Conservation (phyloP, 2,113 vertebrate genomes). For the Nothobranchius kuhntae region DNA sequence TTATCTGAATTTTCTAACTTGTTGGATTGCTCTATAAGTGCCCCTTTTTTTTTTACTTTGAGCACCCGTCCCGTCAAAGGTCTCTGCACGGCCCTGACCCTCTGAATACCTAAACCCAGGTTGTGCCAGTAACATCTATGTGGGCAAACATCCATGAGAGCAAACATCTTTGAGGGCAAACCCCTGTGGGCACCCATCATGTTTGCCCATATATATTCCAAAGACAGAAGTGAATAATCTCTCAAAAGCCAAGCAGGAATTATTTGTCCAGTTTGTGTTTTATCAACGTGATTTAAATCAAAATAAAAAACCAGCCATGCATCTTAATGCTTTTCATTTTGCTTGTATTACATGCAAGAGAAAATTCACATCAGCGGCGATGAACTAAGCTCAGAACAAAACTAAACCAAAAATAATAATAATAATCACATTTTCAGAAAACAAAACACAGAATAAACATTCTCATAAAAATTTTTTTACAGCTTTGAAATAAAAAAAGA, state of each 20-base stretch:
- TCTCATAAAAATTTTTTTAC: slow-evolving; percentile 17
- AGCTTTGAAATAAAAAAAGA: slow-evolving; percentile 32
- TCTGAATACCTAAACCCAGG: too few relatives aligned
- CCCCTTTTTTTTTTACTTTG: too few relatives aligned
- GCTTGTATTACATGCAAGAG: slow-evolving; percentile 12
- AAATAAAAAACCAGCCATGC: neutral
- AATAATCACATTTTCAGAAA: slow-evolving; percentile 41
- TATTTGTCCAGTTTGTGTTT: neutral
- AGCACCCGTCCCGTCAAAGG: too few relatives aligned
- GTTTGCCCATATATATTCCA: too few relatives aligned
- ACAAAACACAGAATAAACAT: slow-evolving; percentile 63
- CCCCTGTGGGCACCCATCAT: too few relatives aligned
- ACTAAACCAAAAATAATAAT: neutral
- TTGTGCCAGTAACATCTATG: too few relatives aligned
- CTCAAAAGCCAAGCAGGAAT: neutral
- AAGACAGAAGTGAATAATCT: too few relatives aligned
- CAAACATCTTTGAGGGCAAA: too few relatives aligned
- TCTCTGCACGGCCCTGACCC: too few relatives aligned
- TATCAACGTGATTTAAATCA: neutral
- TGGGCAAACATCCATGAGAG: too few relatives aligned
- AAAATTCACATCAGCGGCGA: slow-evolving; percentile 14
- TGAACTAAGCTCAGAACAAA: slow-evolving; percentile 16
- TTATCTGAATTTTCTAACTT: too few relatives aligned
- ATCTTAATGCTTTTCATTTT: slow-evolving; percentile 17
- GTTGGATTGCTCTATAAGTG: too few relatives aligned